Percentiles rank a stretch among this genome's conserved stretches.
These are phyloP conservation scores for Eulacestoma nigropectus DNA, from an alignment of 2,113 vertebrate species.

Conservation along the genomic window DNA sequence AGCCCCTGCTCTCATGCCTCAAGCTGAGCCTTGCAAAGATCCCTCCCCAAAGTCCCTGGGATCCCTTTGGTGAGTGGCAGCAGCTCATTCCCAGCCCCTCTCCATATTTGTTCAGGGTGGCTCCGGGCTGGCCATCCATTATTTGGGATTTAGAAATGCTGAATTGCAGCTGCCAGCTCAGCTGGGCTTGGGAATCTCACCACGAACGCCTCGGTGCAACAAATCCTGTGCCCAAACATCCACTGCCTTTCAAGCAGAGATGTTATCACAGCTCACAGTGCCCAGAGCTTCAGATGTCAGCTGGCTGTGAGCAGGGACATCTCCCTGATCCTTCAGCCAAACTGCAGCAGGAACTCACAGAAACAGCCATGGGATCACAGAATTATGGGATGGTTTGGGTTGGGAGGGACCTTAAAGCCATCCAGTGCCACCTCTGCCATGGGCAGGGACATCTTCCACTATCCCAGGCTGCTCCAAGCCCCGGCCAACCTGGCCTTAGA, in stretches of 20 bases:
- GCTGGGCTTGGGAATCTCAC: not conserved
- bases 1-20: not conserved
- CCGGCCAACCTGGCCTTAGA: not conserved
- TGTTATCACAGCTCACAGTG: not conserved
- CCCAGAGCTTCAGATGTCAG: not conserved
- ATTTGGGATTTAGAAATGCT: not conserved
- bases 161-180: constrained; percentile 1
- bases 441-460: not conserved
- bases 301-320: not conserved
- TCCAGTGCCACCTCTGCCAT: not conserved
- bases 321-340: not conserved
- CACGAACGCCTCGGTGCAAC: not conserved
- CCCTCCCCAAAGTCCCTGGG: not conserved
- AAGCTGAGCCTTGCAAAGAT: not conserved
- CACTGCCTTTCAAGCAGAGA: not conserved
- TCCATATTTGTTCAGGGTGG: not conserved
- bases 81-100: not conserved
- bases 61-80: not conserved
- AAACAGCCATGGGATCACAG: not conserved
- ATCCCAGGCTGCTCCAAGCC: not conserved
- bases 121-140: not conserved
- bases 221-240: not conserved
- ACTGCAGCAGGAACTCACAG: not conserved
- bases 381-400: not conserved
- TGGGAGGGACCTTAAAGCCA: not conserved